Percentiles rank a stretch among this genome's conserved stretches.
These are phyloP conservation scores for Papilio helenus DNA, from an alignment of 1,140 invertebrate genomes.

Conservation along the genomic window DNA sequence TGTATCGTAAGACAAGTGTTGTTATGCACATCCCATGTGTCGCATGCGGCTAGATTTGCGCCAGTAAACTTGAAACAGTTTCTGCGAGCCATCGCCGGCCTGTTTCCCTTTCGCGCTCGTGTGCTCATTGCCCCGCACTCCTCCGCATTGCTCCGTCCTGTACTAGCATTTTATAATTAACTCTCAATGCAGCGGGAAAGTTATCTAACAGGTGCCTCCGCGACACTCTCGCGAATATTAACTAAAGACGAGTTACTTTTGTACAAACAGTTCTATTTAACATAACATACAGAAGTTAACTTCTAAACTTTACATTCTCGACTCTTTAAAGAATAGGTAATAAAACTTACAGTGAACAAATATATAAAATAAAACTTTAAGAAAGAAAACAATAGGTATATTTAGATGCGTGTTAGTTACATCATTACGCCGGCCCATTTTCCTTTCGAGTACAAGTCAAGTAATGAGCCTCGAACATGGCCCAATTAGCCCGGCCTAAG, in stretches of 20 bases:
- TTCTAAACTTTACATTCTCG: no score
- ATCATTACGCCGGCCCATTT: neutral
- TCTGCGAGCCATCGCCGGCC: slow-evolving; percentile 43
- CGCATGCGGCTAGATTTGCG: slow-evolving; percentile 49
- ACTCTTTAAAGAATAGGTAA: neutral
- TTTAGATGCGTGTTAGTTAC: neutral
- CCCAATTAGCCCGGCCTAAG: slow-evolving; percentile 12
- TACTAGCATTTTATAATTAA: neutral
- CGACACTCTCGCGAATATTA: neutral
- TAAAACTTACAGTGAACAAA: neutral
- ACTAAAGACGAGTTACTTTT: neutral
- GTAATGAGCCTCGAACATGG: slow-evolving; percentile 5
- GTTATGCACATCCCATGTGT: slow-evolving; percentile 3
- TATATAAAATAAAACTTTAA: neutral
- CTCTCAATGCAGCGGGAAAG: slow-evolving; percentile 35
- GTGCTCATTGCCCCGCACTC: neutral
- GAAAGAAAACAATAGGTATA: neutral
- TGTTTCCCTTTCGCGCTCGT: slow-evolving; percentile 60
- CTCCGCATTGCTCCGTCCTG: neutral
- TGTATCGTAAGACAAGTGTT: slow-evolving; percentile 38
- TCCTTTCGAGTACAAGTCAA: neutral
- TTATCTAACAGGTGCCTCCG: slow-evolving; percentile 40
- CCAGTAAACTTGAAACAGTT: slow-evolving; percentile 68
- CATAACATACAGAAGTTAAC: no score
- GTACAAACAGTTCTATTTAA: no score